Conservation (phyloP, 2,888 invertebrate genomes). For the Hirtodrosophila histrioides region DNA sequence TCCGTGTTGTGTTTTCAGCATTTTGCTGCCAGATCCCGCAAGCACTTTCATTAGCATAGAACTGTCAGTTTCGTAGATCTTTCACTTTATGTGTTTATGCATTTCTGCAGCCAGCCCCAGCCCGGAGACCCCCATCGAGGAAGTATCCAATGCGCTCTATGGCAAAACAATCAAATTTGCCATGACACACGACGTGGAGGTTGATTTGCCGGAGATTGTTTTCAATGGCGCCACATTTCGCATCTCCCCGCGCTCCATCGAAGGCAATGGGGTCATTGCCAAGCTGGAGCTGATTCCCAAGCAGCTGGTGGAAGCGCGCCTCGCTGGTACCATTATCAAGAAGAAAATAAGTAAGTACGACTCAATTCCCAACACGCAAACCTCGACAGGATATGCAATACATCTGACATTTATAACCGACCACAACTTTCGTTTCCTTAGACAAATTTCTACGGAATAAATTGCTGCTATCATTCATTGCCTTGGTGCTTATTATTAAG, state of each 20-base stretch:
- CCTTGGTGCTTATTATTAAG: constrained; percentile 91
- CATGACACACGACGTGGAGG: constrained; percentile 90
- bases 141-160: constrained; percentile 89
- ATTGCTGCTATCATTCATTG: constrained; percentile 89
- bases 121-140: constrained; percentile 88
- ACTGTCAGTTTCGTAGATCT: constrained; percentile 35
- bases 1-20: not conserved
- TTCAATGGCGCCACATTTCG: constrained; percentile 90
- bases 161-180: constrained; percentile 90
- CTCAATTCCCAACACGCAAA: constrained; percentile 2
- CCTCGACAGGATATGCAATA: constrained; percentile 1
- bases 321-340: constrained; percentile 87
- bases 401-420: constrained; percentile 19
- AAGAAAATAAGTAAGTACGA: constrained; percentile 83
- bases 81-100: constrained; percentile 5
- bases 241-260: constrained; percentile 90
- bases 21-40: not conserved
- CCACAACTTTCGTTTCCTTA: constrained; percentile 84
- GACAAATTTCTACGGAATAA: constrained; percentile 91
- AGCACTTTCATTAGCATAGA: constrained; percentile 50
- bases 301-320: constrained; percentile 82
- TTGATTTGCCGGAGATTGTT: constrained; percentile 89
- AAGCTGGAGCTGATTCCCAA: constrained; percentile 89
- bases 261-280: constrained; percentile 90
- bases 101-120: constrained; percentile 31